phyloP scores from a whole-genome alignment of 1,140 invertebrate genomes.

The Ooceraea biroi region DNA sequence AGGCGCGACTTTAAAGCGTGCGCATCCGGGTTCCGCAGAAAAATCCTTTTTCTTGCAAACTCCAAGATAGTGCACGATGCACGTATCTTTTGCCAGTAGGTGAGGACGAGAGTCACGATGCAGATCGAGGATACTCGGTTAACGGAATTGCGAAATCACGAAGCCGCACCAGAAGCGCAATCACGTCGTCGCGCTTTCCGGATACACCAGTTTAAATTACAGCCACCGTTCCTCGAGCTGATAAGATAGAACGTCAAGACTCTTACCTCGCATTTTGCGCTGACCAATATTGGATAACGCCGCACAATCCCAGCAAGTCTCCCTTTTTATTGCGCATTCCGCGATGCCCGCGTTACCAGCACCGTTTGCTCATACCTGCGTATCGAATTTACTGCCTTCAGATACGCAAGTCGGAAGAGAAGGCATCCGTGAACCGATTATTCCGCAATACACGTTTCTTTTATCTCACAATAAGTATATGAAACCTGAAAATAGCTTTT shows the following conservation, averaged over 20 bases:
- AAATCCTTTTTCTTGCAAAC: background rate
- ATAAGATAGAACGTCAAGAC: constrained; percentile 42
- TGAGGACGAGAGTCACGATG: constrained; percentile 34
- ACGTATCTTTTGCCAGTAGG: background rate
- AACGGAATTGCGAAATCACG: constrained; percentile 44
- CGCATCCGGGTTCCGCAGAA: constrained; percentile 27
- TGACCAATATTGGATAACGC: constrained; percentile 8
- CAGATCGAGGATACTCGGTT: constrained; percentile 43
- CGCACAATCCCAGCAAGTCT: background rate
- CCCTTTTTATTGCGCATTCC: background rate
- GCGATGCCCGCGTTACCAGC: background rate
- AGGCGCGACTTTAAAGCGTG: background rate
- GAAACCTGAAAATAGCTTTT: background rate
- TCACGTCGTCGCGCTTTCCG: constrained; percentile 16
- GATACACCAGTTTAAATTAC: constrained; percentile 48
- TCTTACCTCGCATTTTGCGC: constrained; percentile 7
- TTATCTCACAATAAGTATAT: background rate
- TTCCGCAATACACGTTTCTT: background rate
- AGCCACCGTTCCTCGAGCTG: constrained; percentile 10
- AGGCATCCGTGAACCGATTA: too few relatives aligned
- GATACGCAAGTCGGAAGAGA: too few relatives aligned
- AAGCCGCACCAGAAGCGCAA: constrained; percentile 9
- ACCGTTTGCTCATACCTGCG: too few relatives aligned
- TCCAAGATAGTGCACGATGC: background rate
- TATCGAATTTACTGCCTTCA: too few relatives aligned